Conservation (phyloP, 2,797 vertebrate genomes). For the Sebastes trivittatus region DNA sequence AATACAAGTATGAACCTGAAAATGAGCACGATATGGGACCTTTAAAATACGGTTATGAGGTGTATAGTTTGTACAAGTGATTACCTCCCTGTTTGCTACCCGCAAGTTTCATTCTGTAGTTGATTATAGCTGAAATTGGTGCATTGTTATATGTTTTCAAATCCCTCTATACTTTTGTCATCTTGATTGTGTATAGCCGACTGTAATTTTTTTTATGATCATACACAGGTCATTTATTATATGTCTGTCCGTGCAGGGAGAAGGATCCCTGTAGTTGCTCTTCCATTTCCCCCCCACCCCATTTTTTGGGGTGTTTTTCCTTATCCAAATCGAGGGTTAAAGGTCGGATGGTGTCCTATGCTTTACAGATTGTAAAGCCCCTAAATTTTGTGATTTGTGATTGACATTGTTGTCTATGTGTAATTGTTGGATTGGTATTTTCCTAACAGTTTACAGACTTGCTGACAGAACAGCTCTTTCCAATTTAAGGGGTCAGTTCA, state of each 20-base stretch:
- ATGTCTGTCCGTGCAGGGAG: background rate
- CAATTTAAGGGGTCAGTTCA: background rate
- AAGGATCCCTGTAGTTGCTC: background rate
- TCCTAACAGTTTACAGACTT: background rate
- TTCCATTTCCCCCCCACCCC: background rate
- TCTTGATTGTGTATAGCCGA: background rate
- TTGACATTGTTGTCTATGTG: background rate
- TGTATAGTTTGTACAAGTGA: background rate
- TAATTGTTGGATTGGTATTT: background rate
- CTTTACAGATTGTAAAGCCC: background rate
- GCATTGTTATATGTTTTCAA: background rate
- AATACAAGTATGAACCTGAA: too few species aligned
- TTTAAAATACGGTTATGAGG: background rate
- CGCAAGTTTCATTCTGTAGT: background rate
- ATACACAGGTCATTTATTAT: background rate
- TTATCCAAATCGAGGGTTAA: background rate
- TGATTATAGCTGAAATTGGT: background rate
- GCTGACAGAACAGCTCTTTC: background rate
- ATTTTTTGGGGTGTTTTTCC: background rate
- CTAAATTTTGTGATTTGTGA: background rate
- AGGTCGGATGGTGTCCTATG: background rate
- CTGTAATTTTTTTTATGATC: background rate
- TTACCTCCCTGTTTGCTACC: background rate
- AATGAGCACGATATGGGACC: too few species aligned
- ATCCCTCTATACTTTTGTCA: background rate